Evolutionary conservation across 2,888 invertebrate species (phyloP), one percentile per base, ranked within the genome.

Genomic region (Lasioglossum morio): DNA sequence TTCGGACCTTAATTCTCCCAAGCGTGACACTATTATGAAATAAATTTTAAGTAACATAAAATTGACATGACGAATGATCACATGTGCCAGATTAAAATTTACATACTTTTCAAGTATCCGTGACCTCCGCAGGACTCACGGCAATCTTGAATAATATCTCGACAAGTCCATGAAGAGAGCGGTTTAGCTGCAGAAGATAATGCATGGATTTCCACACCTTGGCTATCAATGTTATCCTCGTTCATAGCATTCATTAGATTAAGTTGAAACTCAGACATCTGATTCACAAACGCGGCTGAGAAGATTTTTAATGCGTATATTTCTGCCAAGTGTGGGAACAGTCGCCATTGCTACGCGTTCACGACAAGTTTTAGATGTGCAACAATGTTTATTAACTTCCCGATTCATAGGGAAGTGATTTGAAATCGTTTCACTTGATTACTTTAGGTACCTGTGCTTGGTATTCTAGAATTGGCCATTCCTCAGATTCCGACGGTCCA

Each of bases 71-170:
- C 8, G 43, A 53, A 46, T 14, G 0, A 66, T 34, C 34, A 16
- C 4, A 37, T 40, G 27, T 5, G 14, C 30, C 5, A 37, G 40
- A 4, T 53, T 4, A 66, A 27, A 27, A 43, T 27, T 10, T 48
- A 79, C 66, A 82, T 93, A 97, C 97, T 96, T 95, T 97, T 97
- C 3, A 98, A 95, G 94, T 99, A 99, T 0, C 99, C 99, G 95
- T 99, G 99, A 12, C 99, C 99, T 4, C 99, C 99, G 94, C 99
- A 99, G 0, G 98, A 98, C 95, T 99, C 99, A 83, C 99, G 96
- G 92, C 98, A 98, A 95, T 98, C 98, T 95, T 99, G 99, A 87
- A 99, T 98, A 30, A 97, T 98, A 95, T 98, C 98, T 63, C 98
- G 96, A 43, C 98, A 97, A 1, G 97, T 95, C 99, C 99, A 99